phyloP scores from a whole-genome alignment of 1,140 invertebrate genomes.

The Drosophila erecta region DNA sequence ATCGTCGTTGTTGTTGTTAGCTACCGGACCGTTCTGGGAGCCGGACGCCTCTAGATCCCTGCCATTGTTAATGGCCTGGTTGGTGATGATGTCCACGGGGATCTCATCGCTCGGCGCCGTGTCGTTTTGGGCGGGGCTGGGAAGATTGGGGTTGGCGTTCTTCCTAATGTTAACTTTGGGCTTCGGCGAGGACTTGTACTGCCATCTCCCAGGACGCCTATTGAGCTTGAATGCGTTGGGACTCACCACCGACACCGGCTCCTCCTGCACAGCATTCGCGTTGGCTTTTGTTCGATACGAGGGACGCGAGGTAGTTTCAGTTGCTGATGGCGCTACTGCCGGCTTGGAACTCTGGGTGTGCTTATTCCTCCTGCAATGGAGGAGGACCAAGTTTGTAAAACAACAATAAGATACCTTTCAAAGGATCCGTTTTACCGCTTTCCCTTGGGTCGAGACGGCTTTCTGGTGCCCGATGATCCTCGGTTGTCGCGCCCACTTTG shows the following conservation, averaged over 20 bases:
- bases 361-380: constrained; percentile 57
- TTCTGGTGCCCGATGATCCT: constrained; percentile 49
- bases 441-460: constrained; percentile 62
- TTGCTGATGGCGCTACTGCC: constrained; percentile 74
- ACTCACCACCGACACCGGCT: constrained; percentile 86
- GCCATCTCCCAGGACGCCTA: constrained; percentile 92
- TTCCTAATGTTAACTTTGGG: constrained; percentile 92
- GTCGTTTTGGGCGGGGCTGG: constrained; percentile 31
- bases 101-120: constrained; percentile 30
- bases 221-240: constrained; percentile 91
- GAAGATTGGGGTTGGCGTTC: constrained; percentile 64
- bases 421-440: constrained; percentile 46
- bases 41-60: constrained; percentile 89
- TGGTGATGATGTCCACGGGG: constrained; percentile 31
- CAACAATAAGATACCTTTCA: too few species aligned
- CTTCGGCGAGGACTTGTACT: constrained; percentile 94
- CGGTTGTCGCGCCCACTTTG: constrained; percentile 33
- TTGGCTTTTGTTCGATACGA: constrained; percentile 87
- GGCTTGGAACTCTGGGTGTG: constrained; percentile 79
- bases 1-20: constrained; percentile 85
- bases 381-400: background rate
- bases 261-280: constrained; percentile 86
- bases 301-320: constrained; percentile 85
- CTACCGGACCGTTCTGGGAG: constrained; percentile 87
- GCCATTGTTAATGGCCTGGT: constrained; percentile 48